Evolutionary conservation across 1,140 invertebrate genomes (phyloP).

Genomic region (Caenorhabditis tropicalis): DNA sequence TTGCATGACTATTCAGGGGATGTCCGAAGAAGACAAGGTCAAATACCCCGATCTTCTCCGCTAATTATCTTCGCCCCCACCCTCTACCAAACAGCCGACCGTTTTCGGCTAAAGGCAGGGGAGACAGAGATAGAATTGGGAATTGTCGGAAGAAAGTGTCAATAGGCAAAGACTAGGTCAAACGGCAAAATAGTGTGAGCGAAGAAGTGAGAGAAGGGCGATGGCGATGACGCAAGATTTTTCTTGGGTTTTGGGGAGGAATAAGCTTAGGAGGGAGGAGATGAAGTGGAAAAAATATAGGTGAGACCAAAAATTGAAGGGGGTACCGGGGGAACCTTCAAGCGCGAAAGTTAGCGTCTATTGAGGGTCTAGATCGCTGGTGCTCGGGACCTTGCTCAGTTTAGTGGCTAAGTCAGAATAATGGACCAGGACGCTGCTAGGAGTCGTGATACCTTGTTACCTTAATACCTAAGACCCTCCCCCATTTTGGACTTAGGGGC

Average conservation of each 20-base stretch:
- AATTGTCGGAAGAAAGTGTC: background rate
- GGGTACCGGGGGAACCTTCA: too few relatives aligned
- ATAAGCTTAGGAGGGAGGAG: conserved; percentile 13
- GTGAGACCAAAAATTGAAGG: background rate
- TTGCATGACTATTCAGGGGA: too few relatives aligned
- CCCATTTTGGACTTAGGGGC: too few relatives aligned
- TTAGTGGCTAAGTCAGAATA: too few relatives aligned
- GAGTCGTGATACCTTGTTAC: too few relatives aligned
- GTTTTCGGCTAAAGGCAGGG: background rate
- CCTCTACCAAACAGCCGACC: too few relatives aligned
- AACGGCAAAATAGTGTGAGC: background rate
- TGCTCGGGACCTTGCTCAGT: too few relatives aligned
- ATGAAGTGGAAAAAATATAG: background rate
- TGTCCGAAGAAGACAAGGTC: conserved; percentile 28
- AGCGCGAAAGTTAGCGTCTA: too few relatives aligned
- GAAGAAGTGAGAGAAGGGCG: background rate
- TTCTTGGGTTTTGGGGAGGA: background rate
- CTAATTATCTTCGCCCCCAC: background rate
- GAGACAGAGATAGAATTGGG: background rate
- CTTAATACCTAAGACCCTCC: too few relatives aligned
- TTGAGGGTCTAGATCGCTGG: too few relatives aligned
- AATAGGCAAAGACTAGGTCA: conserved; percentile 29
- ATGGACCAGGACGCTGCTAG: too few relatives aligned
- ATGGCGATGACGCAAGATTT: background rate
- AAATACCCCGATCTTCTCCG: background rate